Percentiles rank a stretch among this genome's conserved stretches.
Conservation (phyloP, 2,797 vertebrate species). For the Enteromius viviparus region DNA sequence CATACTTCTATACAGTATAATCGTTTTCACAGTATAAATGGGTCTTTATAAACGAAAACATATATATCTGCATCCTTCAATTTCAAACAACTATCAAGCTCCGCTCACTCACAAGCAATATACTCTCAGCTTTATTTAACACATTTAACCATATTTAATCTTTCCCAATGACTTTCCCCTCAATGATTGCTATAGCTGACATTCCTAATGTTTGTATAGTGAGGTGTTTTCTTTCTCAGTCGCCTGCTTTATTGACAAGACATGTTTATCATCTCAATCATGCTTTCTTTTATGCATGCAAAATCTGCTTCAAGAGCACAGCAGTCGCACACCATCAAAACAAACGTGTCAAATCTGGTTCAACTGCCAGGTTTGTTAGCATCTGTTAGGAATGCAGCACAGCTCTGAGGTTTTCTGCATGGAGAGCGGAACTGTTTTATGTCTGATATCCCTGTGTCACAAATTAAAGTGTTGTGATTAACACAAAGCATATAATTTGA, state of each 20-base stretch:
- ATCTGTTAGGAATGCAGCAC: constrained; percentile 26
- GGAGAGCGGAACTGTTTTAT: not conserved
- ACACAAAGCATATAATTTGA: not conserved
- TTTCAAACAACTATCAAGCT: not conserved
- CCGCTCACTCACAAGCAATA: not conserved
- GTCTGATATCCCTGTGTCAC: not conserved
- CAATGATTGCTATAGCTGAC: not conserved
- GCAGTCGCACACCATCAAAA: not conserved
- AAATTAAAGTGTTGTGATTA: not conserved
- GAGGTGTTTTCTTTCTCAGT: not conserved
- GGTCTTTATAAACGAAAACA: not conserved
- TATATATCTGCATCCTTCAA: not conserved
- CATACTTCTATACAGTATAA: not conserved
- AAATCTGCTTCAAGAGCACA: constrained; percentile 60
- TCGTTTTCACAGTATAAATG: not conserved
- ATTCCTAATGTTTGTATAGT: not conserved
- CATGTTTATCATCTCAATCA: not conserved
- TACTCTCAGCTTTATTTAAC: not conserved
- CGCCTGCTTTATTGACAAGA: not conserved
- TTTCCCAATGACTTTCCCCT: not conserved
- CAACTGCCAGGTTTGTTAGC: constrained; percentile 21
- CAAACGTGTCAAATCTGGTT: not conserved
- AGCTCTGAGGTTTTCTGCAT: not conserved
- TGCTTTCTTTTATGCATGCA: not conserved
- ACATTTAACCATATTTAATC: not conserved